These are phyloP conservation scores for Coracopsis vasa DNA, from an alignment of 2,113 vertebrate species.

Conservation along the genomic window DNA sequence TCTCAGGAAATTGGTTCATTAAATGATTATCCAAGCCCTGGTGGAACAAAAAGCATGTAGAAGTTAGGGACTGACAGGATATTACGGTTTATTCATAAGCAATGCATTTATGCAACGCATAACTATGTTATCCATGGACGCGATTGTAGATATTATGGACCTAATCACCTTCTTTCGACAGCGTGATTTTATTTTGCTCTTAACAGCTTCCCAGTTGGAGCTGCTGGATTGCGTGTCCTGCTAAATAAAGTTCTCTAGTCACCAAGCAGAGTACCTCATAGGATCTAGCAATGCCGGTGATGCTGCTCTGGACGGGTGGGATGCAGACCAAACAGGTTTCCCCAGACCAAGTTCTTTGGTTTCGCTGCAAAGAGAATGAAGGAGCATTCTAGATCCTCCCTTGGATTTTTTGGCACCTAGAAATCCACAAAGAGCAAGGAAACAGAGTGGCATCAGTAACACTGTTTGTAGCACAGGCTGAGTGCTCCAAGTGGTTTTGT, in stretches of 20 bases:
- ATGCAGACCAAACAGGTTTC: background rate
- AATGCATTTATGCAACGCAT: background rate
- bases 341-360: background rate
- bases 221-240: background rate
- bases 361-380: background rate
- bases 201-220: background rate
- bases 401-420: background rate
- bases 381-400: background rate
- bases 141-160: background rate
- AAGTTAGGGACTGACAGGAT: background rate
- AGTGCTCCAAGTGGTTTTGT: background rate
- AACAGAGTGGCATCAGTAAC: background rate
- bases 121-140: background rate
- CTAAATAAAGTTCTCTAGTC: background rate
- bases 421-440: background rate
- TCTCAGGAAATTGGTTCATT: conserved; percentile 32
- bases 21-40: background rate
- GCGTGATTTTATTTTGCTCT: background rate
- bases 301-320: background rate
- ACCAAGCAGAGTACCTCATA: background rate
- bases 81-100: background rate
- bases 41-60: background rate
- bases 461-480: background rate
- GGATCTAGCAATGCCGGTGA: background rate
- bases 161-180: background rate